These are phyloP conservation scores for Xylocopa sonorina DNA, from an alignment of 1,140 invertebrate genomes.

Conservation along the genomic window DNA sequence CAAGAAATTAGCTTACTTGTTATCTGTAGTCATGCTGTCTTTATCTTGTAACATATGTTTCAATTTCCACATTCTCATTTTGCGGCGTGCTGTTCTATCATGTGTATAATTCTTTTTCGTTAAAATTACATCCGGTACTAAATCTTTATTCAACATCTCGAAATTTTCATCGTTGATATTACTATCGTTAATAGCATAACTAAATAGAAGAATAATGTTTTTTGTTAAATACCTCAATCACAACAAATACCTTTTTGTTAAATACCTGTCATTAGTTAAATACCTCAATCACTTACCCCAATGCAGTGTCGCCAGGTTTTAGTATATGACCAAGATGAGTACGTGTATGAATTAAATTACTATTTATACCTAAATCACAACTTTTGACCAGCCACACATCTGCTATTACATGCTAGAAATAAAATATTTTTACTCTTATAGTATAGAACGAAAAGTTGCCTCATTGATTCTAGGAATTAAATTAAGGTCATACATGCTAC, in stretches of 20 bases:
- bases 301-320: conserved; percentile 94
- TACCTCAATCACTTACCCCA: conserved; percentile 85
- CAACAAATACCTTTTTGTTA: no score
- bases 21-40: conserved; percentile 86
- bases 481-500: no score
- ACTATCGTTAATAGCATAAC: conserved; percentile 93
- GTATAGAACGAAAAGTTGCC: no score
- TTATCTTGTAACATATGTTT: conserved; percentile 91
- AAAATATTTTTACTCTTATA: background rate
- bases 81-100: conserved; percentile 86
- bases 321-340: conserved; percentile 98
- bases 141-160: conserved; percentile 89
- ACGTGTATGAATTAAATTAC: conserved; percentile 91
- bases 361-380: conserved; percentile 92
- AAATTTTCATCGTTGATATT: conserved; percentile 96
- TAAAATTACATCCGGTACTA: conserved; percentile 94
- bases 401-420: conserved; percentile 90
- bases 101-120: conserved; percentile 94
- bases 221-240: background rate
- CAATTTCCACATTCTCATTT: conserved; percentile 95
- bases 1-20: conserved; percentile 84
- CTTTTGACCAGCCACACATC: conserved; percentile 97
- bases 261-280: background rate
- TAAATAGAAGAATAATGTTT: conserved; percentile 69
- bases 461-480: no score